Percentiles rank a stretch among this genome's conserved stretches.
Conservation (phyloP, 2,113 vertebrate species). For the Dermatemys mawii region DNA sequence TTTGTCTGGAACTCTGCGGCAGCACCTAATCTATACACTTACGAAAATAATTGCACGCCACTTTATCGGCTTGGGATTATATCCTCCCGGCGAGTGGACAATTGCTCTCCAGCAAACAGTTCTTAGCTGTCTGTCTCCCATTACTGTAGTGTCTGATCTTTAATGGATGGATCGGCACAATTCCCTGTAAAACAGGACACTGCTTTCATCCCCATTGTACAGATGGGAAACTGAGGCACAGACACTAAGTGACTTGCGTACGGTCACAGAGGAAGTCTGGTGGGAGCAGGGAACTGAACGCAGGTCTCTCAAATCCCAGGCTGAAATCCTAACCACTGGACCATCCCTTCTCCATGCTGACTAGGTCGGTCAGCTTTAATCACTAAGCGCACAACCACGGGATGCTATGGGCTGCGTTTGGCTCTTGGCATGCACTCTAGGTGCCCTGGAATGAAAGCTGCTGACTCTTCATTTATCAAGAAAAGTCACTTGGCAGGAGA, state of each 20-base stretch:
- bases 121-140: neutral
- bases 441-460: neutral
- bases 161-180: rapidly evolving
- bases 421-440: neutral
- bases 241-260: rapidly evolving
- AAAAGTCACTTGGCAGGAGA: neutral
- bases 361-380: neutral
- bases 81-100: neutral
- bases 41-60: neutral
- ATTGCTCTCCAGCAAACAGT: neutral
- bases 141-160: neutral
- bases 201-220: neutral
- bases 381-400: neutral
- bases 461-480: neutral
- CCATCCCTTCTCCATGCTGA: neutral
- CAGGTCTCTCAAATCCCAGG: neutral
- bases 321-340: neutral
- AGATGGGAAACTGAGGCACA: neutral
- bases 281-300: neutral
- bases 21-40: neutral
- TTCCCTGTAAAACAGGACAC: no score
- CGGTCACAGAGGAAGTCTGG: neutral
- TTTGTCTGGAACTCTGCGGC: neutral
- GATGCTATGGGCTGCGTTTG: rapidly evolving
- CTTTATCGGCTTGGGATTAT: neutral